A percentile compares a stretch with the other conserved stretches of the same genome.
phyloP scores from a whole-genome alignment of 2,797 vertebrate species.

The Morus bassanus region DNA sequence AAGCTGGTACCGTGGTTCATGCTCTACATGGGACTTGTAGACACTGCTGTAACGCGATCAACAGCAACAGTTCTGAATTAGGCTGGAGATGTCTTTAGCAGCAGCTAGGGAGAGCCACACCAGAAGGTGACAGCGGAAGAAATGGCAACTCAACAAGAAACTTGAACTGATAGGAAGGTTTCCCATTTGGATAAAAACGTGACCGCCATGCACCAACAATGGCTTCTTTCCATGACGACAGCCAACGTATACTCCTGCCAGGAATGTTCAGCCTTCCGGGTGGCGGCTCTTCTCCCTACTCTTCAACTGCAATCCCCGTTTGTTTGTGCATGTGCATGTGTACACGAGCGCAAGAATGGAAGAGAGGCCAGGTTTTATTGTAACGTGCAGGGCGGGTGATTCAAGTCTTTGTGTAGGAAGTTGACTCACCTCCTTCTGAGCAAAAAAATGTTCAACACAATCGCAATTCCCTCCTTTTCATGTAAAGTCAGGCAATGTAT shows the following conservation, averaged over 20 bases:
- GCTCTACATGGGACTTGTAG: neutral
- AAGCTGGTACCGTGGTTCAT: neutral
- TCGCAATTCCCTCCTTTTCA: constrained; percentile 29
- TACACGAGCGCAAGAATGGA: neutral
- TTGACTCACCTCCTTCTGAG: constrained; percentile 35
- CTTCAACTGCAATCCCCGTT: neutral
- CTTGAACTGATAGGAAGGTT: neutral
- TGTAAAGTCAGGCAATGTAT: neutral
- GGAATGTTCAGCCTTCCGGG: neutral
- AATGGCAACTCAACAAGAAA: neutral
- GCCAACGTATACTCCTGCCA: neutral
- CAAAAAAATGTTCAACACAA: neutral
- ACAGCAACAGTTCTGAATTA: neutral
- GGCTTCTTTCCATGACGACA: neutral
- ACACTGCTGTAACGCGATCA: neutral
- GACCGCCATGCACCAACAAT: neutral
- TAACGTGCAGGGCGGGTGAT: neutral
- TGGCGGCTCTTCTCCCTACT: neutral
- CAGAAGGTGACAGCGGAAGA: neutral
- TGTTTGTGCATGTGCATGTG: neutral
- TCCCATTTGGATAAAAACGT: neutral
- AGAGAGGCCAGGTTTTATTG: neutral
- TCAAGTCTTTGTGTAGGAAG: constrained; percentile 14
- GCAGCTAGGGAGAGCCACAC: neutral
- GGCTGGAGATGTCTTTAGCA: neutral